These are phyloP conservation scores for Drosophila suzukii DNA, from an alignment of 1,140 invertebrate species.

Conservation along the genomic window DNA sequence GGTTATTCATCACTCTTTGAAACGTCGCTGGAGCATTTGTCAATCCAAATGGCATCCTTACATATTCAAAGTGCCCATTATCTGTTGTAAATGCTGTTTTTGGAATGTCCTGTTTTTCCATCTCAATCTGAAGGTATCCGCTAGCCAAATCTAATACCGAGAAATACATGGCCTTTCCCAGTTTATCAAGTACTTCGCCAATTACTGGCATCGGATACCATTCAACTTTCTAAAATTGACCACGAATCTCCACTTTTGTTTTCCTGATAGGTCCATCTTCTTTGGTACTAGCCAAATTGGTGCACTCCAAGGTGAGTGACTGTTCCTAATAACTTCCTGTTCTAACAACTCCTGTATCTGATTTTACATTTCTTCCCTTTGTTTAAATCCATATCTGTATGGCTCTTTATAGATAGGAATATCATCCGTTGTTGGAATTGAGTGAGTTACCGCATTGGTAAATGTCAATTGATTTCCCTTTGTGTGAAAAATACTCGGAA, in stretches of 20 bases:
- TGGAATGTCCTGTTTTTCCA: conserved; percentile 76
- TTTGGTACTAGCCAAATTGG: too few relatives aligned
- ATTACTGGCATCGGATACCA: conserved; percentile 85
- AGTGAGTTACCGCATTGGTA: conserved; percentile 50
- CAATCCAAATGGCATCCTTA: conserved; percentile 64
- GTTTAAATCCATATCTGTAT: conserved; percentile 74
- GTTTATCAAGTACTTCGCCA: conserved; percentile 82
- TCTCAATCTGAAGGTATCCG: conserved; percentile 85
- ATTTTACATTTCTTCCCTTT: conserved; percentile 76
- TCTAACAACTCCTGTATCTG: too few relatives aligned
- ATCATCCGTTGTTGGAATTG: conserved; percentile 54
- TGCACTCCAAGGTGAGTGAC: too few relatives aligned
- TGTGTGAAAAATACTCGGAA: conserved; percentile 37
- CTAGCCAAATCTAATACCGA: conserved; percentile 84
- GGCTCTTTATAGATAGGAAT: conserved; percentile 58
- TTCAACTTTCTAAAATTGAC: not conserved
- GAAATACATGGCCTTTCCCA: conserved; percentile 84
- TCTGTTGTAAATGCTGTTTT: conserved; percentile 75
- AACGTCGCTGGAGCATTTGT: conserved; percentile 70
- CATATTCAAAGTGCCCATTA: conserved; percentile 61
- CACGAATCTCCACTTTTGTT: conserved; percentile 70
- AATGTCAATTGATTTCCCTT: conserved; percentile 43
- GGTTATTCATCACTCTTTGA: conserved; percentile 1
- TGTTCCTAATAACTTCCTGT: too few relatives aligned
- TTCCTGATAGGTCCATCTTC: too few relatives aligned